Percentiles rank a stretch among this genome's conserved stretches.
phyloP scores from a whole-genome alignment of 2,888 invertebrate species.

The Diploptera punctata region DNA sequence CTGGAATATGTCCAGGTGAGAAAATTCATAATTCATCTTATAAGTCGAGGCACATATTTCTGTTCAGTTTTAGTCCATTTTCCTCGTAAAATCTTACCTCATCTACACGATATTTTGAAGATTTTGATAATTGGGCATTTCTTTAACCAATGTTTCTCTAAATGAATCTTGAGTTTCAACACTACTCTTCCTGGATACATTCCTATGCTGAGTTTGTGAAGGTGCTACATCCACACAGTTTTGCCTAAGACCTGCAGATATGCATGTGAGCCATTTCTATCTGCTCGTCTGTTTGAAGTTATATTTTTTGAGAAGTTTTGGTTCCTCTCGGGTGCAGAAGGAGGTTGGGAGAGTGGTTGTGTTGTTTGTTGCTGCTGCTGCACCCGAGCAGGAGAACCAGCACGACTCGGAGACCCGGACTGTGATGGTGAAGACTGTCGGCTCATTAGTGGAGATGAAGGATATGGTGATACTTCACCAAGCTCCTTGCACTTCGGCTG shows the following conservation, averaged over 20 bases:
- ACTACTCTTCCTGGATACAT: conserved; percentile 47
- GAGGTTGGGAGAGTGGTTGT: conserved; percentile 51
- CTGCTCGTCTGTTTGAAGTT: neutral
- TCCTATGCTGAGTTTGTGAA: conserved; percentile 44
- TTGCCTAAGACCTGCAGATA: conserved; percentile 49
- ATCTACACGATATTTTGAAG: conserved; percentile 53
- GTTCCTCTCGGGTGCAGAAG: conserved; percentile 50
- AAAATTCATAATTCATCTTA: too few species aligned
- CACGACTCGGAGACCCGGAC: conserved; percentile 63
- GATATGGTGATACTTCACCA: conserved; percentile 49
- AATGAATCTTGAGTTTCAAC: conserved; percentile 47
- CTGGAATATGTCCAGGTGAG: too few species aligned
- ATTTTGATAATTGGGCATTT: conserved; percentile 54
- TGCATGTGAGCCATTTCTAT: conserved; percentile 10
- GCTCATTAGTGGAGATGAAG: conserved; percentile 73
- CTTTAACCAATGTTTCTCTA: conserved; percentile 50
- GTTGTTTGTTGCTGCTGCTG: conserved; percentile 55
- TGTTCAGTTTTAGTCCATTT: too few species aligned
- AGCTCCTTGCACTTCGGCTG: conserved; percentile 51
- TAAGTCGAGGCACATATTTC: too few species aligned
- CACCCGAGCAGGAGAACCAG: conserved; percentile 69
- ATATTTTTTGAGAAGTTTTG: conserved; percentile 15
- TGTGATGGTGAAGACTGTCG: conserved; percentile 79
- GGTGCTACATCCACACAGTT: conserved; percentile 49
- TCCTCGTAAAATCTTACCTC: conserved; percentile 52